These are phyloP conservation scores for Congeria kusceri DNA, from an alignment of 2,888 invertebrate species.

Conservation along the genomic window DNA sequence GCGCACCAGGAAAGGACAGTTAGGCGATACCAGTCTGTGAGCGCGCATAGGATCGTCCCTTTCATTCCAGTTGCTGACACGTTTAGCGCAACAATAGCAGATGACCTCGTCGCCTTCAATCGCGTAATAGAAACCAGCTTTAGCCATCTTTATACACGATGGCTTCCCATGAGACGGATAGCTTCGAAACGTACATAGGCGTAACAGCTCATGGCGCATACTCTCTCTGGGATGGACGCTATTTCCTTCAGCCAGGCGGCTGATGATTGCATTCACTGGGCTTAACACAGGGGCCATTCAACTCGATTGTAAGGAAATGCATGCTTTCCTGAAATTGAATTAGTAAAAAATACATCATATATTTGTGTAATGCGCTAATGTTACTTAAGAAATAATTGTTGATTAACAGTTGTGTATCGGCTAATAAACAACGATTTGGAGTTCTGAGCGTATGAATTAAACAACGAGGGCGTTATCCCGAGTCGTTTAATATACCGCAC, in stretches of 20 bases:
- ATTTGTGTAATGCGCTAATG: too few species aligned
- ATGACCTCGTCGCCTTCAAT: constrained; percentile 30
- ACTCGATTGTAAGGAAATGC: not conserved
- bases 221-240: constrained; percentile 23
- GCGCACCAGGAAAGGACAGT: constrained; percentile 23
- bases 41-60: constrained; percentile 19
- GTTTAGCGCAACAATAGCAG: constrained; percentile 35
- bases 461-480: too few species aligned
- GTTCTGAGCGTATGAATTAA: too few species aligned
- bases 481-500: too few species aligned
- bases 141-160: constrained; percentile 17
- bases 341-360: not conserved
- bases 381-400: too few species aligned
- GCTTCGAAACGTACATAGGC: constrained; percentile 21
- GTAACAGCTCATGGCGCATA: constrained; percentile 37
- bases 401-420: too few species aligned
- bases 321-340: not conserved
- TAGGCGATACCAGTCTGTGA: constrained; percentile 19
- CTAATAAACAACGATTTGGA: too few species aligned
- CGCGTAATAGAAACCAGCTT: constrained; percentile 38
- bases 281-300: not conserved
- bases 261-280: not conserved
- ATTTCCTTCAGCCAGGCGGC: constrained; percentile 16
- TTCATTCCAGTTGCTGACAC: constrained; percentile 29
- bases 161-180: constrained; percentile 36